A percentile compares a stretch with the other conserved stretches of the same genome.
Evolutionary conservation across 2,888 invertebrate genomes (phyloP).

Genomic region (Drosophila prostipennis): DNA sequence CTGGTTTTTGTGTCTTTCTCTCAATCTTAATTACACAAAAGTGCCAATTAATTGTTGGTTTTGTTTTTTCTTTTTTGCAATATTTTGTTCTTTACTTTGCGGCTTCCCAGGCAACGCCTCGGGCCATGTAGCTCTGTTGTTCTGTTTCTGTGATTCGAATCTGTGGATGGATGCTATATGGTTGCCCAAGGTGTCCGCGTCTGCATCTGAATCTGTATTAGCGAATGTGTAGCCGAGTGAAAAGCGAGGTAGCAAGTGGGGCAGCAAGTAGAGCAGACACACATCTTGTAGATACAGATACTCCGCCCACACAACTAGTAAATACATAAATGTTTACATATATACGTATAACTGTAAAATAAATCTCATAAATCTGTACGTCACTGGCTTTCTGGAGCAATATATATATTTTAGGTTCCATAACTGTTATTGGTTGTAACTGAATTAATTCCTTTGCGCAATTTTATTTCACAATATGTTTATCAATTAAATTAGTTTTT

Average conservation of each 20-base stretch:
- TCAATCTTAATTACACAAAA: conserved; percentile 74
- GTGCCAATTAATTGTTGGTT: conserved; percentile 69
- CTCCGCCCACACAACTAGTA: conserved; percentile 14
- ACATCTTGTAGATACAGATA: conserved; percentile 14
- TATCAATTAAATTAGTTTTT: neutral
- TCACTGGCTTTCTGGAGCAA: conserved; percentile 19
- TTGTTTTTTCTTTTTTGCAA: neutral
- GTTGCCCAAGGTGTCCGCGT: conserved; percentile 17
- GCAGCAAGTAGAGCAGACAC: conserved; percentile 63
- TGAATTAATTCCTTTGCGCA: neutral
- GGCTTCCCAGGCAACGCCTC: conserved; percentile 31
- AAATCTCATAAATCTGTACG: conserved; percentile 23
- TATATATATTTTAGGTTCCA: neutral
- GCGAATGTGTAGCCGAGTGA: conserved; percentile 55
- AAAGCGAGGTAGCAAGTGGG: conserved; percentile 44
- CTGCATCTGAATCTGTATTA: conserved; percentile 14
- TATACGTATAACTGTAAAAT: too few species aligned
- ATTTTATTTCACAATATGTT: too few species aligned
- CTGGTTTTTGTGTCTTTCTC: conserved; percentile 60
- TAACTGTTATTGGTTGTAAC: neutral
- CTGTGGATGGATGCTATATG: conserved; percentile 33
- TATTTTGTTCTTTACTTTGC: conserved; percentile 36
- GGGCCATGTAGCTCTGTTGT: conserved; percentile 27
- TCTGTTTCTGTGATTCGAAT: conserved; percentile 25
- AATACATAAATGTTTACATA: too few species aligned